A percentile compares a stretch with the other conserved stretches of the same genome.
Conservation (phyloP, 2,113 vertebrate genomes). For the Prochilodus magdalenae region DNA sequence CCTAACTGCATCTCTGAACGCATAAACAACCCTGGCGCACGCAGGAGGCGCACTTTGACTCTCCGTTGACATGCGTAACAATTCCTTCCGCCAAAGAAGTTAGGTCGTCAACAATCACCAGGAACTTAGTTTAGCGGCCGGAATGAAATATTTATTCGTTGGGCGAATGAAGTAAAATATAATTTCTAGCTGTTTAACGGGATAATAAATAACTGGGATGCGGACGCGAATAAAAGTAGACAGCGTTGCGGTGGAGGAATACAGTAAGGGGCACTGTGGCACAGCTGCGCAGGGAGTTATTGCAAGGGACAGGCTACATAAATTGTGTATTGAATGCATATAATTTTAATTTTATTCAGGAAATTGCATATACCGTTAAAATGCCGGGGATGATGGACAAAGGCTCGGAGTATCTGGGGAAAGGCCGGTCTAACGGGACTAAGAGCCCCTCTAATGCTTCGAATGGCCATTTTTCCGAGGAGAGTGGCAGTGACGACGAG, state of each 20-base stretch:
- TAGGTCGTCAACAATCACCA: constrained; percentile 41
- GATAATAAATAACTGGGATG: neutral
- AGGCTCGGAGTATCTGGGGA: constrained; percentile 87
- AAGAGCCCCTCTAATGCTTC: constrained; percentile 89
- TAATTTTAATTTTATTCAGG: constrained; percentile 18
- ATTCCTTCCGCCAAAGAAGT: constrained; percentile 67
- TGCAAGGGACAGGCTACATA: constrained; percentile 40
- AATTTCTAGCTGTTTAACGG: neutral
- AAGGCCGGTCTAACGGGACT: constrained; percentile 86
- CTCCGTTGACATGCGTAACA: constrained; percentile 39
- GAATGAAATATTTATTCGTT: neutral
- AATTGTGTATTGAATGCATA: constrained; percentile 50
- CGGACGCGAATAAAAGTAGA: neutral
- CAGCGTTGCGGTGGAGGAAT: constrained; percentile 56
- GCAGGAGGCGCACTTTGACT: constrained; percentile 39
- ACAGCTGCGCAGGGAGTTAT: constrained; percentile 58
- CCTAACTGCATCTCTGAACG: neutral
- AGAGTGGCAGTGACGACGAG: constrained; percentile 93
- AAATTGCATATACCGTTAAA: constrained; percentile 41
- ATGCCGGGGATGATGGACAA: constrained; percentile 97
- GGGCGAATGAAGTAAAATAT: neutral
- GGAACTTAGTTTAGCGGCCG: too few relatives aligned
- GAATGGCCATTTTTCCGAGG: constrained; percentile 91
- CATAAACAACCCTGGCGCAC: constrained; percentile 41
- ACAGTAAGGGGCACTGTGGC: constrained; percentile 54